A percentile compares a stretch with the other conserved stretches of the same genome.
Conservation (phyloP, 23 tunicate genomes). For the Ciona savignyi region DNA sequence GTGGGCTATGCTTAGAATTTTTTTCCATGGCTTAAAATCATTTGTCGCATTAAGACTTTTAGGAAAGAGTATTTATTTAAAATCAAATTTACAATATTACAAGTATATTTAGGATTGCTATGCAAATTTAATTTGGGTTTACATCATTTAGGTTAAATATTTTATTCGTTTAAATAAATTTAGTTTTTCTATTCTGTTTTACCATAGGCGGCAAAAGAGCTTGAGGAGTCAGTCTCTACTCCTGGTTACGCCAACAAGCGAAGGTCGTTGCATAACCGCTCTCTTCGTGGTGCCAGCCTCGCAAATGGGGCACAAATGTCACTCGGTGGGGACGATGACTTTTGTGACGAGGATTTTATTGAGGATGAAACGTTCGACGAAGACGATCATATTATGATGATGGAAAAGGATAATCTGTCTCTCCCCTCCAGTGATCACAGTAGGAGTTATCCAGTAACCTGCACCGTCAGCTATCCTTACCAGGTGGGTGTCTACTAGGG, state of each 20-base stretch:
- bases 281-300: background rate
- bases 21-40: too few relatives aligned
- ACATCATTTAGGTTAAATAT: too few relatives aligned
- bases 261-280: conserved; percentile 19
- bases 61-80: too few relatives aligned
- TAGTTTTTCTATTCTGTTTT: too few relatives aligned
- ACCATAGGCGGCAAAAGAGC: conserved; percentile 47
- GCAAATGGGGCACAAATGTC: conserved; percentile 1
- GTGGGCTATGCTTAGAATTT: too few relatives aligned
- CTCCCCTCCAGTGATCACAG: conserved; percentile 51
- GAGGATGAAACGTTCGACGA: conserved; percentile 77
- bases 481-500: conserved; percentile 26
- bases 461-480: conserved; percentile 65
- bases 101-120: too few relatives aligned
- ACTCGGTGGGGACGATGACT: conserved; percentile 8
- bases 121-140: too few relatives aligned
- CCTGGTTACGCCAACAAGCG: conserved; percentile 21
- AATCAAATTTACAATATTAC: too few relatives aligned
- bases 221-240: conserved; percentile 12
- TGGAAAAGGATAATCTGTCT: conserved; percentile 28
- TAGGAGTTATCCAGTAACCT: conserved; percentile 62
- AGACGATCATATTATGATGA: conserved; percentile 14
- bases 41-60: too few relatives aligned
- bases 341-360: conserved; percentile 37
- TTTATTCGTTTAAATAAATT: too few relatives aligned